Conservation (phyloP, 2,113 vertebrate species). For the Chaenocephalus aceratus region DNA sequence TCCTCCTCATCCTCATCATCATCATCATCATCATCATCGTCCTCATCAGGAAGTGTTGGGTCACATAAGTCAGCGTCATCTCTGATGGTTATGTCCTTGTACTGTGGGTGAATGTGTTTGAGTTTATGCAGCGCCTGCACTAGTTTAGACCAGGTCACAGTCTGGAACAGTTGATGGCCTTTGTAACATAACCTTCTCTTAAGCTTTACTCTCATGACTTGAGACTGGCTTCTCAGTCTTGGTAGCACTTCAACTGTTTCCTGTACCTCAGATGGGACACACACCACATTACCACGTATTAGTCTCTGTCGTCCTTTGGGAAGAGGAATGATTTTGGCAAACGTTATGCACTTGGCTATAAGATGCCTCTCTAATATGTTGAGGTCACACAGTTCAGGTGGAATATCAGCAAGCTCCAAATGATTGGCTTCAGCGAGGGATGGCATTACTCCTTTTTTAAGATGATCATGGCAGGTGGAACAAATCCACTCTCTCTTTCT, state of each 20-base stretch:
- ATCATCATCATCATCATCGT: background rate
- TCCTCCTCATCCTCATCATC: too few relatives aligned
- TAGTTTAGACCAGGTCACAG: background rate
- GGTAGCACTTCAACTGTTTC: slow-evolving; percentile 32
- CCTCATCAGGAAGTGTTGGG: background rate
- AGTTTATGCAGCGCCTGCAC: background rate
- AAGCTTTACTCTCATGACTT: background rate
- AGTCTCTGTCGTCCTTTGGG: background rate
- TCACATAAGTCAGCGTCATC: background rate
- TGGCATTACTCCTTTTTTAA: background rate
- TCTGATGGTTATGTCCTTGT: background rate
- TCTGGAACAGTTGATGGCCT: slow-evolving; percentile 5
- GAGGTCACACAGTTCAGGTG: background rate
- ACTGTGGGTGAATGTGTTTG: background rate
- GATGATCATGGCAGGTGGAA: background rate
- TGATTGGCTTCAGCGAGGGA: background rate
- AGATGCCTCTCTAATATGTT: slow-evolving; percentile 12
- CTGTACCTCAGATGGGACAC: slow-evolving; percentile 46
- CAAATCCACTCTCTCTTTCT: background rate
- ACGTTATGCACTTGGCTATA: background rate
- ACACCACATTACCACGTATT: background rate
- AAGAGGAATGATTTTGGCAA: background rate
- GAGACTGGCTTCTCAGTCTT: slow-evolving; percentile 36
- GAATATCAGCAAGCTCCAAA: background rate
- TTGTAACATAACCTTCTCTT: background rate